Conservation (phyloP, 2,113 vertebrate species). For the Dicaeum eximium region DNA sequence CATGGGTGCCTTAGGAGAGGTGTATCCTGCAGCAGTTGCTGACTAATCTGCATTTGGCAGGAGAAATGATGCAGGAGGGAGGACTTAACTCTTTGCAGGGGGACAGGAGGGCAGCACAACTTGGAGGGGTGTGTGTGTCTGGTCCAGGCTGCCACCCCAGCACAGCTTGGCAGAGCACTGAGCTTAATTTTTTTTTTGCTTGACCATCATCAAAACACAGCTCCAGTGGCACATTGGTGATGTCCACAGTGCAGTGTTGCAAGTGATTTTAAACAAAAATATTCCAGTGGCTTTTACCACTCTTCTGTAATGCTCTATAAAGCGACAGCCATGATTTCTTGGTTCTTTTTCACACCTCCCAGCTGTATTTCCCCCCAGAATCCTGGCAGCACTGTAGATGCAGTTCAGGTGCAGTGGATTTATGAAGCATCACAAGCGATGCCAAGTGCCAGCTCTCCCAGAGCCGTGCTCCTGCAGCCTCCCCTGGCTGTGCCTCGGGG, state of each 20-base stretch:
- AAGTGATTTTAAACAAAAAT: background rate
- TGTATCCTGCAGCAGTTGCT: background rate
- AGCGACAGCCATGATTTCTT: background rate
- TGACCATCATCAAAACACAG: background rate
- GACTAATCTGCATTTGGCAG: background rate
- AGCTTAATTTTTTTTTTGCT: background rate
- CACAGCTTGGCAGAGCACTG: rapidly evolving
- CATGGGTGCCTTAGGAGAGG: background rate
- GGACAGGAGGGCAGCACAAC: background rate
- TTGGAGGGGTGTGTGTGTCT: background rate
- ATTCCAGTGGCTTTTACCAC: background rate
- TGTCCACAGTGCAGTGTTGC: background rate
- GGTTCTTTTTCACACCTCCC: background rate
- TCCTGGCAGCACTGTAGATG: background rate
- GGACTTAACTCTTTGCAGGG: background rate
- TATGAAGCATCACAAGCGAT: background rate
- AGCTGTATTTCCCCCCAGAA: background rate
- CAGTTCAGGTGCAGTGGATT: rapidly evolving
- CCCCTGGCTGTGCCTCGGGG: background rate
- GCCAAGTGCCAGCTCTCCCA: background rate
- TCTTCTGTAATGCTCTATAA: background rate
- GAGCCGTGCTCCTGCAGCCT: background rate
- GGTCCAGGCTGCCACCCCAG: background rate
- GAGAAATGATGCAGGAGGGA: background rate
- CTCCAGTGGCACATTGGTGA: rapidly evolving